Percentiles rank a stretch among this genome's conserved stretches.
Evolutionary conservation across 2,888 invertebrate species (phyloP).

Genomic region (Baccha elongata): DNA sequence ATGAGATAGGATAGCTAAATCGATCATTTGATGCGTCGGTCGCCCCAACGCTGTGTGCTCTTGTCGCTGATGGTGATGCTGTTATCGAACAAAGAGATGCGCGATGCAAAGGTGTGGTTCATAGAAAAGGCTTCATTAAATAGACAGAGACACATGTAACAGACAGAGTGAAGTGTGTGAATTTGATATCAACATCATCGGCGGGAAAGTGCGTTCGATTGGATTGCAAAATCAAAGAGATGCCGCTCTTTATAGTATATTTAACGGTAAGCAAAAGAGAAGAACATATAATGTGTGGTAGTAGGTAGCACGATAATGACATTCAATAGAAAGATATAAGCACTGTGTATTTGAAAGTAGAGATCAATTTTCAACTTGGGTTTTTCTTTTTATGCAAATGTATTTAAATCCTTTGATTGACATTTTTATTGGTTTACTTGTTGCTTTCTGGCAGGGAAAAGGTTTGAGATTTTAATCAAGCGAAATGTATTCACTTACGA

Average conservation of each 20-base stretch:
- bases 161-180: conserved; percentile 17
- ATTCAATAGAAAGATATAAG: neutral
- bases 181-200: conserved; percentile 41
- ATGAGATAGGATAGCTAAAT: conserved; percentile 38
- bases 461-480: too few species aligned
- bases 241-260: conserved; percentile 35
- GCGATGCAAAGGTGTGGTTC: conserved; percentile 12
- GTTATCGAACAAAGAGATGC: conserved; percentile 13
- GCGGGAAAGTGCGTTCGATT: conserved; percentile 56
- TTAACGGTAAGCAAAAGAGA: conserved; percentile 5
- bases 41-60: neutral
- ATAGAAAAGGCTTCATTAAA: conserved; percentile 20
- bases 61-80: conserved; percentile 1
- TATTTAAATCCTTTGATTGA: too few species aligned
- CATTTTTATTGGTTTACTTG: too few species aligned
- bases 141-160: conserved; percentile 9
- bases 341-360: neutral
- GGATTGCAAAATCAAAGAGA: conserved; percentile 46
- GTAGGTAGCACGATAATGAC: neutral
- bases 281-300: neutral
- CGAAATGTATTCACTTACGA: too few species aligned
- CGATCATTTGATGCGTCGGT: conserved; percentile 31
- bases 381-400: too few species aligned
- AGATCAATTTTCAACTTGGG: neutral
- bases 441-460: too few species aligned